Evolutionary conservation across 2,797 vertebrate species (phyloP), one percentile per base, ranked within the genome.

Genomic region (Sebastes baramenuke): DNA sequence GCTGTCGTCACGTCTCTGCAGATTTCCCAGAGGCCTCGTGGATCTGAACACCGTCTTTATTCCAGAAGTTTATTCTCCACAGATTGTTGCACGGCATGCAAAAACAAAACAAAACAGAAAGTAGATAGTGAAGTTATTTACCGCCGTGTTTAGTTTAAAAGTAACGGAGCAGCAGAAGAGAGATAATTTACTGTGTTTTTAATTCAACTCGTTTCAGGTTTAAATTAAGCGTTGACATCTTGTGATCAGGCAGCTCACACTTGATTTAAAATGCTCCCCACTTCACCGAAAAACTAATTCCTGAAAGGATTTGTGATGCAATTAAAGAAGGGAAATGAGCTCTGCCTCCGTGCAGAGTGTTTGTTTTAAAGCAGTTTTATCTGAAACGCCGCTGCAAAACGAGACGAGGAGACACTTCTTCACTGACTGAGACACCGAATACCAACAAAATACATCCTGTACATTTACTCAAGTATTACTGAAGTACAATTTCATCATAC

Each of bases 31-130:
- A 87, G 84, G 84, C 86, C 29, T 86, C 24, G 8, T 29, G 30
- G 75, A 27, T 55, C 69, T 86, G 56, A 88, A 82, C 25, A 59
- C 55, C 64, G 42, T 71, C 86, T 87, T 89, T 89, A 84, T 87
- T 86, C 42, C 55, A 29, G 13, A 61, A 22, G 13, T 64, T 56
- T 67, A 20, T 60, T 70, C 27, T 82, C 29, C 64, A 56, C 29
- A 22, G 16, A 34, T 56, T n/a, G 56, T 3, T 18, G 8, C 4
- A 4, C 65, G 75, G 46, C 22, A 66, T 38, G 36, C 36, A 38
- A 38, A n/a, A 55, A 55, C 65, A 49, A 54, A 36, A 54, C 32
- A 66, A 46, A 67, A 29, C 20, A 36, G 16, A 18, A 49, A 49
- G 46, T 49, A 67, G 5, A n/a, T 1, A 7, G 38, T 46, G 54